Base-by-base conservation (phyloP, 2,797 vertebrate species). In the Gymnoscopelus braueri region DNA sequence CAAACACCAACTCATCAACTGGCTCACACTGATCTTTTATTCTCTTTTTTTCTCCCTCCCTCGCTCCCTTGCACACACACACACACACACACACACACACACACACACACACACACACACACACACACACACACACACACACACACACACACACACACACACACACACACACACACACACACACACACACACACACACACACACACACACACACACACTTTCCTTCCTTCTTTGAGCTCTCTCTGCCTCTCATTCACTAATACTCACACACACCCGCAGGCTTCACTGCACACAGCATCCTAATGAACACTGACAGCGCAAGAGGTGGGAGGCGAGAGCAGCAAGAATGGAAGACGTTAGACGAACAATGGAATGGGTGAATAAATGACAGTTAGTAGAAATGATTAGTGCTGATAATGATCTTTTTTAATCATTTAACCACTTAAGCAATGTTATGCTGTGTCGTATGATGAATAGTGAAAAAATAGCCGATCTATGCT, bases 231-330 rank as follows among this genome's bases (percentile, higher is more conserved):
- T 15, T 9, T 13, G 12, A 9, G 5, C 26, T 29, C 26, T 29
- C 26, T 29, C 26, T 29, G 26, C 26, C 26, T 29, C 26, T 29
- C 72, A 63, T 67, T 75, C 57, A 89, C 75, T 85, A 69, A 78
- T 73, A 79, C 69, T 81, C 78, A 24, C 79, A 82, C 75, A 83
- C 76, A 79, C 63, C 69, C 48, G 7, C 39, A 35, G 71, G 87
- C 86, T 83, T 82, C 82, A 83, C 56, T 87, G 80, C 84, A 84
- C 91, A 8, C 73, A 60, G 63, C 73, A 56, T 80, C 54, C 74
- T 91, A 87, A 94, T 88, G 83, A 86, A 78, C 84, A 83, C 68
- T 80, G 89, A 92, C 91, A 89, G 84, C 84, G 86, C 87, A 81
- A 83, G 76, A 84, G 82, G 81, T 53, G 61, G 68, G 84, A 83